Base-by-base conservation (phyloP, 2,888 invertebrate genomes). In the Venustoraphidia nigricollis region DNA sequence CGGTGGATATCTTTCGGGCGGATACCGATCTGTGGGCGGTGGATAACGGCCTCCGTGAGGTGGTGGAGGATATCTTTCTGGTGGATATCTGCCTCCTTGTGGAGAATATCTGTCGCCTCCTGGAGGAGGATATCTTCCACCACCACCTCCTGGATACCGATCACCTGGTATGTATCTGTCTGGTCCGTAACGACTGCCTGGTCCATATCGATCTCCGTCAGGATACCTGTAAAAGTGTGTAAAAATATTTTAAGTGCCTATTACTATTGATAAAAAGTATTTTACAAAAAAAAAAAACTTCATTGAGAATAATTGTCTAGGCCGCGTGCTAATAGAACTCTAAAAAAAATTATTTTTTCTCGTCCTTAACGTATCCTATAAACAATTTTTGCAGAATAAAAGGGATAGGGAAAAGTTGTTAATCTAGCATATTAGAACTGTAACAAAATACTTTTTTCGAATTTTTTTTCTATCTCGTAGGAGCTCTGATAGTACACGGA, bases 81-180 rank as follows among this genome's bases (percentile, higher is more conserved):
- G 44, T 45, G 64, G 62, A 54, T 64, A 66, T 47, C 61, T 50
- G 34, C 58, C 55, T 4, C 51, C 53, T 45, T 53, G 44, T 10
- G 56, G 54, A 13, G 71, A 70, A 55, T 69, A 71, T 42, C 70
- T 66, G 46, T 65, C 66, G 49, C 71, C 72, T 53, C 69, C 68
- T 47, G 68, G 64, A 34, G 46, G 53, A 2, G 63, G 64, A 51
- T 61, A 64, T 34, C 61, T 59, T 47, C 65, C 65, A 2, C 60
- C 60, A 54, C 59, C 64, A 53, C 59, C 64, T 51, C 55, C 61
- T 2, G 68, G 68, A 49, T 63, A 67, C 36, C 66, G 61, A 45
- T 65, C 65, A 11, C 54, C 54, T 10, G 13, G 53, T 53, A 27
- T 27, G 27, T 27, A 53, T 59, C 64, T 51, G 56, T 61, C 2